A percentile compares a stretch with the other conserved stretches of the same genome.
Conservation (phyloP, 2,888 invertebrate species). For the Ichneumon xanthorius region DNA sequence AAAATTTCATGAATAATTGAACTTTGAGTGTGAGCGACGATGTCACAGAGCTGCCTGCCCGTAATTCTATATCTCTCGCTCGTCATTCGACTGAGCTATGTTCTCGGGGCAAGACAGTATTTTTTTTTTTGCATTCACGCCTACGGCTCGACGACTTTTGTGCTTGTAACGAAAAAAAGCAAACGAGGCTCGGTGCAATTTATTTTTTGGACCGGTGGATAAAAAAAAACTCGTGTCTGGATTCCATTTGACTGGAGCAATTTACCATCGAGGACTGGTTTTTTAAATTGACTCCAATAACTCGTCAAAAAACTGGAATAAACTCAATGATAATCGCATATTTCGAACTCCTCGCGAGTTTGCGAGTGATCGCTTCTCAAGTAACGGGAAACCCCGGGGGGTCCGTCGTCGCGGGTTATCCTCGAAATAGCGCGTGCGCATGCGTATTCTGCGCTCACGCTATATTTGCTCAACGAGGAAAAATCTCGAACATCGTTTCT, state of each 20-base stretch:
- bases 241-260: no score
- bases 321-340: no score
- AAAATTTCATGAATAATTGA: background rate
- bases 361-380: slow-evolving; percentile 19
- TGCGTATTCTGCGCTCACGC: background rate
- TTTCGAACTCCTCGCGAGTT: background rate
- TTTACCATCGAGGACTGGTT: no score
- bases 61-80: background rate
- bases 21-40: background rate
- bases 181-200: background rate
- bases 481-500: background rate
- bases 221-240: no score
- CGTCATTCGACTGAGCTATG: background rate
- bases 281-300: no score
- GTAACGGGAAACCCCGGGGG: slow-evolving; percentile 50
- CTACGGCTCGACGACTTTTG: background rate
- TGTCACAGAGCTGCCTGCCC: background rate
- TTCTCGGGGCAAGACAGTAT: background rate
- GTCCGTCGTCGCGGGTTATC: slow-evolving; percentile 24
- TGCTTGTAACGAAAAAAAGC: background rate
- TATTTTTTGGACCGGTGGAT: background rate
- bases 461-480: background rate
- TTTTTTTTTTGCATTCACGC: background rate
- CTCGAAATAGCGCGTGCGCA: slow-evolving; percentile 40
- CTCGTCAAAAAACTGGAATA: no score